Percentiles rank a stretch among this genome's conserved stretches.
phyloP scores from a whole-genome alignment of 2,888 invertebrate species.

The Schizotus pectinicornis region DNA sequence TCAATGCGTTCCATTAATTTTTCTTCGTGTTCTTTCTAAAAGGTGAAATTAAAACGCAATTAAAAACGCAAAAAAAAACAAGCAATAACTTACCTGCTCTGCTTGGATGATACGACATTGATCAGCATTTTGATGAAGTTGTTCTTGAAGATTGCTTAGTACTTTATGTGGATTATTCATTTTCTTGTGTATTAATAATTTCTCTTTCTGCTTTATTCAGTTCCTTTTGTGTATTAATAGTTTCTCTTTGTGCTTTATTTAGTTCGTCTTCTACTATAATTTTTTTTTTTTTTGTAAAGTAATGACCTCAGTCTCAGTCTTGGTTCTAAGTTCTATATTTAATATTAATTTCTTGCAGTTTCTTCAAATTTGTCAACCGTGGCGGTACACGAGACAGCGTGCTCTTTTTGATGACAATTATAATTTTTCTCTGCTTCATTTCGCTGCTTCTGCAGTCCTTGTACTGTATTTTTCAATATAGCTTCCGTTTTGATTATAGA shows the following conservation, averaged over 20 bases:
- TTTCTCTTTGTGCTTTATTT: too few species aligned
- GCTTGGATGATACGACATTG: conserved; percentile 7
- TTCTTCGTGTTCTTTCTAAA: conserved; percentile 5
- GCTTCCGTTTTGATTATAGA: conserved; percentile 3
- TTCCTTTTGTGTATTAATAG: too few species aligned
- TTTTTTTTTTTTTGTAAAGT: conserved; percentile 2
- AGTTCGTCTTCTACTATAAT: conserved; percentile 2
- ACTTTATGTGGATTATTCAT: neutral
- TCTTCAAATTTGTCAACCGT: conserved; percentile 6
- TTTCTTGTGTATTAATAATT: neutral
- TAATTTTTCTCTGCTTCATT: conserved; percentile 6
- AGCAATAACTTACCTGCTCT: conserved; percentile 3
- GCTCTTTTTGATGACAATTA: conserved; percentile 3
- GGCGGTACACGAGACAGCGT: conserved; percentile 7
- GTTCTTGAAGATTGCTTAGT: conserved; percentile 6
- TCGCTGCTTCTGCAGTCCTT: conserved; percentile 4
- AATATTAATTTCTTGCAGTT: conserved; percentile 6
- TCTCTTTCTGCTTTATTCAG: neutral
- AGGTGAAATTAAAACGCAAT: conserved; percentile 6
- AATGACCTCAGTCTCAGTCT: conserved; percentile 8
- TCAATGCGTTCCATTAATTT: conserved; percentile 6
- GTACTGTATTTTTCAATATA: conserved; percentile 6
- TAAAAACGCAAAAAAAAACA: conserved; percentile 4
- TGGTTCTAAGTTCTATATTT: conserved; percentile 8
- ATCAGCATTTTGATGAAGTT: conserved; percentile 9